Evolutionary conservation across 2,888 invertebrate species (phyloP).

Genomic region (Acronicta aceris): DNA sequence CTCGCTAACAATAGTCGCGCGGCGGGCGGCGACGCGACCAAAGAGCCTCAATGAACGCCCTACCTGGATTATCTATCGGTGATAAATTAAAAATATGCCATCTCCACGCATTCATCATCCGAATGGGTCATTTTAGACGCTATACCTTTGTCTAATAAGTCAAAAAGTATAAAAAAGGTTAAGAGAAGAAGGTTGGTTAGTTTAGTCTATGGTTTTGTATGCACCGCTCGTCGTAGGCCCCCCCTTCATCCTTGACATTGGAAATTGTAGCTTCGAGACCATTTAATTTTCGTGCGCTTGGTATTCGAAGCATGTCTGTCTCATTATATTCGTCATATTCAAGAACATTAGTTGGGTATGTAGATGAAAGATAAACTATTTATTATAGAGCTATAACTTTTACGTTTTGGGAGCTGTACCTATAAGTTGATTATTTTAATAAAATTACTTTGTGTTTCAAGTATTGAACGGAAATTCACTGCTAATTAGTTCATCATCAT

Average conservation of each 20-base stretch:
- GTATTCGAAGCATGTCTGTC: conserved; percentile 50
- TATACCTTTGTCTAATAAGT: conserved; percentile 64
- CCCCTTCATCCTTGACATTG: conserved; percentile 48
- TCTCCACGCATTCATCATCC: conserved; percentile 84
- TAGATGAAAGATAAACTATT: conserved; percentile 49
- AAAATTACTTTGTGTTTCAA: conserved; percentile 39
- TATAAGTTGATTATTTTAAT: conserved; percentile 42
- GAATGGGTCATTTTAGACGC: conserved; percentile 73
- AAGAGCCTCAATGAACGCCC: conserved; percentile 81
- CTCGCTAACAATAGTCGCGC: conserved; percentile 66
- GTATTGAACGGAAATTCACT: conserved; percentile 26
- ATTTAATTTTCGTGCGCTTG: conserved; percentile 42
- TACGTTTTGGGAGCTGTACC: conserved; percentile 33
- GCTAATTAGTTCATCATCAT: too few relatives aligned
- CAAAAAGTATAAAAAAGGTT: conserved; percentile 56
- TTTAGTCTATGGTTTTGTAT: conserved; percentile 35
- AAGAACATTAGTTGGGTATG: conserved; percentile 45
- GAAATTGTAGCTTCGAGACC: conserved; percentile 43
- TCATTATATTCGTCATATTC: conserved; percentile 53
- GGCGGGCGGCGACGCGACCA: conserved; percentile 76
- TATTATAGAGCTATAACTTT: conserved; percentile 44
- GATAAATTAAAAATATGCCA: conserved; percentile 89
- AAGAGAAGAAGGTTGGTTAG: conserved; percentile 18
- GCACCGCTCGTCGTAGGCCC: conserved; percentile 32
- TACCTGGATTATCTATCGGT: conserved; percentile 86